Base-by-base conservation (phyloP, 2,888 invertebrate species). In the Sesia apiformis region DNA sequence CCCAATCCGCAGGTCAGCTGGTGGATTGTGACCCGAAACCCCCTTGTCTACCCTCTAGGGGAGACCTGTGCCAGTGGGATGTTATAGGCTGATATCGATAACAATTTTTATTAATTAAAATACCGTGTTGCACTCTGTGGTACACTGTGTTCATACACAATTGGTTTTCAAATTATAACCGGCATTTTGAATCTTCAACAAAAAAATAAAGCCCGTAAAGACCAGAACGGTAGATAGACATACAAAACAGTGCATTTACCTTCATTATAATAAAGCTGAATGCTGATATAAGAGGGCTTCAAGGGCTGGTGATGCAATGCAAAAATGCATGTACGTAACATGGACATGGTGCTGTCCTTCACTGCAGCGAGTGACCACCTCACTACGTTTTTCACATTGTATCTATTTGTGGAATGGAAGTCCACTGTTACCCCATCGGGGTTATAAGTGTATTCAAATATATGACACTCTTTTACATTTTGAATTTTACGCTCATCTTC, bases 221-320 rank as follows among this genome's bases (percentile, higher is more conserved):
- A 23, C 23, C 23, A 23, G 23, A 23, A 23, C 23, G 23, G 23
- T 23, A 23, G 23, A 23, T 23, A 23, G 23, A 23, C 23, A 23
- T 23, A 23, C 23, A 23, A 23, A 23, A 23, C 1, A 23, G 23
- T 6, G 7, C 42, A 23, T 65, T 66, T 57, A 87, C 86, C 71
- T 23, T 83, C 76, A 62, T 85, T 84, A 56, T 87, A 88, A 69
- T 84, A 85, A 3, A 87, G 70, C 3, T 84, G 65, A 53, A 87
- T 53, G 53, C 80, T 78, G 49, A 88, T 61, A 8, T 65, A 78
- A 1, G 64, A 58, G 0, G 63, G 55, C 0, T 79, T 73, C 59
- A 76, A 23, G 54, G 69, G 67, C 42, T 65, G 68, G 3, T 65
- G 55, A 56, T 75, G 60, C 72, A 74, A 67, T 42, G 78, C 60